phyloP scores from a whole-genome alignment of 2,888 invertebrate genomes.

The Blera fallax region DNA sequence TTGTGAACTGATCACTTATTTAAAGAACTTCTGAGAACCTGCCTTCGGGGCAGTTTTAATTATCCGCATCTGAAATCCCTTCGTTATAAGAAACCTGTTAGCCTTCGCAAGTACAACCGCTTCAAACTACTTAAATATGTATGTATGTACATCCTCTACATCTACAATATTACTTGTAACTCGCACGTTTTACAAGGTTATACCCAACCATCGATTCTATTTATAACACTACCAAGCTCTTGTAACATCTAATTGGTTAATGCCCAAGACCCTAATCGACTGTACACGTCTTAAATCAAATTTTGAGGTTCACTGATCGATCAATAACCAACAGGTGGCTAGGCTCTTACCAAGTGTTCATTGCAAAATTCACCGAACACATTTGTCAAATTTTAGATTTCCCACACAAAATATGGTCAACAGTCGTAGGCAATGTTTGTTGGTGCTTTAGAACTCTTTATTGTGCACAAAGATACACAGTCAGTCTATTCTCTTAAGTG shows the following conservation, averaged over 20 bases:
- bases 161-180: neutral
- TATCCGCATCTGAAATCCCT: neutral
- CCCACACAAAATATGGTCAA: neutral
- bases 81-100: neutral
- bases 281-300: neutral
- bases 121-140: too few species aligned
- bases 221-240: neutral
- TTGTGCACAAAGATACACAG: neutral
- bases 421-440: neutral
- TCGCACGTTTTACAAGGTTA: neutral
- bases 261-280: slow-evolving; percentile 1
- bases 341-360: neutral
- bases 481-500: slow-evolving; percentile 4
- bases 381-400: neutral
- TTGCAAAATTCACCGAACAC: neutral
- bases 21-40: too few species aligned
- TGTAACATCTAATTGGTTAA: neutral
- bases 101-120: neutral
- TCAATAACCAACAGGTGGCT: neutral
- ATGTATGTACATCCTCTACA: neutral
- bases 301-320: slow-evolving; percentile 1
- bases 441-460: neutral
- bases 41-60: neutral
- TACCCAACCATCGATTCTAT: neutral
- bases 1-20: too few species aligned